Percentiles rank a stretch among this genome's conserved stretches.
These are phyloP conservation scores for Acanthosepion lycidas DNA, from an alignment of 2,888 invertebrate species.

Conservation along the genomic window DNA sequence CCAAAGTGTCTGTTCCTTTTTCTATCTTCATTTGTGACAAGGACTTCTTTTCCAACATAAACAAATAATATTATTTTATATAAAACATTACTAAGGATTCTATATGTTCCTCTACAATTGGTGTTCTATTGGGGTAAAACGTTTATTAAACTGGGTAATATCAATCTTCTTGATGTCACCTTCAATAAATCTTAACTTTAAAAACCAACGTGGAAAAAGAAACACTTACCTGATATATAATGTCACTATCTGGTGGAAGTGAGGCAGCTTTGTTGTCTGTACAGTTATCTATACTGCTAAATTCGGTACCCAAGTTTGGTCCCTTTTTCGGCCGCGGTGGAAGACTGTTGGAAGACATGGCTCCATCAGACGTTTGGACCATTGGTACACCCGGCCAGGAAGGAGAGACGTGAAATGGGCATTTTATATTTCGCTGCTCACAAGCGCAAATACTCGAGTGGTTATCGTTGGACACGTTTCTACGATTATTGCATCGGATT, in stretches of 20 bases:
- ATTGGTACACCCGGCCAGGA: background rate
- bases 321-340: background rate
- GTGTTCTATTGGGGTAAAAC: no score
- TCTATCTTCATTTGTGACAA: no score
- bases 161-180: no score
- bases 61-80: no score
- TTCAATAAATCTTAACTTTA: background rate
- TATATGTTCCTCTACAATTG: no score
- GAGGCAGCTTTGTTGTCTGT: background rate
- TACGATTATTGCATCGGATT: background rate
- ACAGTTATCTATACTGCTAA: background rate
- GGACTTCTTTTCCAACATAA: no score
- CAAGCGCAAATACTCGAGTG: background rate
- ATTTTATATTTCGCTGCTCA: background rate
- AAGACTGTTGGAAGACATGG: background rate
- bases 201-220: background rate
- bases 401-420: background rate
- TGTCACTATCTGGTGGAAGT: background rate
- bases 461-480: conserved; percentile 33
- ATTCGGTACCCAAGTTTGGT: background rate
- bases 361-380: background rate
- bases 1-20: no score
- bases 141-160: no score
- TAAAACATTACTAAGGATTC: no score
- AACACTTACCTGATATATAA: background rate